These are phyloP conservation scores for Acholoe squamosa DNA, from an alignment of 2,888 invertebrate genomes.

Conservation along the genomic window DNA sequence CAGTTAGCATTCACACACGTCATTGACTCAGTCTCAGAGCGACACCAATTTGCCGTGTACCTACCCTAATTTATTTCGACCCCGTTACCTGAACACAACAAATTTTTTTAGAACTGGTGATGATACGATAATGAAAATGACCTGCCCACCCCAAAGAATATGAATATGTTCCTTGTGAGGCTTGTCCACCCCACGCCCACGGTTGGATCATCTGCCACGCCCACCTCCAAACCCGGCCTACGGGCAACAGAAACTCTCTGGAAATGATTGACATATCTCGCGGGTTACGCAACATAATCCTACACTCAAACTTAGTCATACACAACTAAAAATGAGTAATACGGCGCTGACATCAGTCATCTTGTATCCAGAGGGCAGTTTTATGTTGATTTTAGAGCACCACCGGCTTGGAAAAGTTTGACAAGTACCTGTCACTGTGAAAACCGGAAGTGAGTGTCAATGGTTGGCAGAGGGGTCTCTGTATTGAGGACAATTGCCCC, in stretches of 20 bases:
- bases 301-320: not conserved
- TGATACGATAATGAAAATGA: no score
- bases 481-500: constrained; percentile 50
- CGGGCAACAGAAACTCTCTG: not conserved
- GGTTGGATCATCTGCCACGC: constrained; percentile 20
- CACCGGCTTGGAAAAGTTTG: not conserved
- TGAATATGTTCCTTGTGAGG: no score
- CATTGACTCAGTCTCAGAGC: no score
- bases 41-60: no score
- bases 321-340: not conserved
- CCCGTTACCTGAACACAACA: no score
- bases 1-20: no score
- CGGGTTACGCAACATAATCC: not conserved
- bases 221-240: not conserved
- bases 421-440: not conserved
- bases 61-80: no score
- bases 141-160: no score
- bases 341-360: not conserved
- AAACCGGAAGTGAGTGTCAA: constrained; percentile 62
- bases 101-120: no score
- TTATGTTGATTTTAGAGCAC: no score
- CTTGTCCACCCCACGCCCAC: no score
- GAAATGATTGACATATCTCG: not conserved
- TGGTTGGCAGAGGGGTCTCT: constrained; percentile 47
- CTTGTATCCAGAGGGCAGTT: no score